Evolutionary conservation across 2,888 invertebrate genomes (phyloP), one percentile per base, ranked within the genome.

Genomic region (Dendrolimus pini): DNA sequence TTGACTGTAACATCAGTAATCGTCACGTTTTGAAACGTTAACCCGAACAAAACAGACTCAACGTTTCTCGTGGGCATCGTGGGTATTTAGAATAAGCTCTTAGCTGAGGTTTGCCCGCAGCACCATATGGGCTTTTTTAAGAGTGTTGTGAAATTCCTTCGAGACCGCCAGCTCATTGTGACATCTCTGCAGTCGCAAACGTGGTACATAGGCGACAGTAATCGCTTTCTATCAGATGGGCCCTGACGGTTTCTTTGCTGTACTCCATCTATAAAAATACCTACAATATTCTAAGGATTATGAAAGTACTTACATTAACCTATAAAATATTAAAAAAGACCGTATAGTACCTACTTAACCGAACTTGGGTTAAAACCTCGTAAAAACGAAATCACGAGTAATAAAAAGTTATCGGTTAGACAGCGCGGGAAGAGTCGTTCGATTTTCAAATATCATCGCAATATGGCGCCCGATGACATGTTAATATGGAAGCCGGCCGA

Each of bases 381-480:
- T 47, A 47, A 47, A 47, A 47, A 47, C 47, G 47, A 47, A 47
- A 47, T 47, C 47, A 47, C 47, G 47, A 47, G 47, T 47, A 47
- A 47, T 47, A 47, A 47, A 47, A 47, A 47, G 47, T 47, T 47
- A 47, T 47, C 47, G 47, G 47, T 47, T 47, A 10, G 47, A 10
- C 9, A 47, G 47, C 47, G 47, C 47, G 47, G 47, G 47, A 47
- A 47, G 47, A 47, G 47, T 47, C 47, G 55, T 59, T 59, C 55
- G 56, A 55, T 53, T 82, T 82, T 81, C 82, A 75, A 85, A 86
- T 88, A 84, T 83, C 83, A 82, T 82, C 71, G 75, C 86, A 89
- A 86, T 84, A 89, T 86, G 88, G 85, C 86, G 80, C 67, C 77
- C 75, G 77, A 88, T 88, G 89, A 89, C 87, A 88, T 89, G 89